A percentile compares a stretch with the other conserved stretches of the same genome.
Conservation (phyloP, 2,888 invertebrate species). For the Amphipoea oculea region DNA sequence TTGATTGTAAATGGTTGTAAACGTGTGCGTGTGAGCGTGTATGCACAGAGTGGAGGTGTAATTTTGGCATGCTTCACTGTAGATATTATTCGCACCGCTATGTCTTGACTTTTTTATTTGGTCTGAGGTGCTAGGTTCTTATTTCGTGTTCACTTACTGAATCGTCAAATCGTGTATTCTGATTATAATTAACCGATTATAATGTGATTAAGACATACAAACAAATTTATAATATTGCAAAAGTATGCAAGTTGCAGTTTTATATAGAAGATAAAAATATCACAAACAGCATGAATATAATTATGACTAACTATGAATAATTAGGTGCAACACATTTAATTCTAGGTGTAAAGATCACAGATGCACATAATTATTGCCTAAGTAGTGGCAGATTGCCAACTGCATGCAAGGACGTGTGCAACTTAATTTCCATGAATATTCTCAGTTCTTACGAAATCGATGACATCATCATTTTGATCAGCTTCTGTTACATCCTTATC, state of each 20-base stretch:
- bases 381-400: conserved; percentile 51
- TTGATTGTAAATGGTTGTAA: too few species aligned
- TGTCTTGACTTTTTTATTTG: too few species aligned
- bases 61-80: too few species aligned
- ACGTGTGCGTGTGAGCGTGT: too few species aligned
- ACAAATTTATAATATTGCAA: too few species aligned
- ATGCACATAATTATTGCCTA: conserved; percentile 44
- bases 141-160: neutral
- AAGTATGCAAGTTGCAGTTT: neutral
- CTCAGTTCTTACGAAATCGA: conserved; percentile 18
- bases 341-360: conserved; percentile 46
- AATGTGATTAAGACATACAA: neutral
- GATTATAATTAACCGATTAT: neutral
- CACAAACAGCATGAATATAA: conserved; percentile 1
- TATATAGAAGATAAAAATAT: conserved; percentile 4
- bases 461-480: conserved; percentile 46
- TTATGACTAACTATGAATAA: conserved; percentile 15
- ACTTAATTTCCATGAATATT: conserved; percentile 41
- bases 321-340: conserved; percentile 35
- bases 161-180: neutral
- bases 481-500: neutral
- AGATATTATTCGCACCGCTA: too few species aligned
- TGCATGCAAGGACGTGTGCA: conserved; percentile 40
- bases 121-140: too few species aligned
- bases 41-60: too few species aligned